A percentile compares a stretch with the other conserved stretches of the same genome.
phyloP scores from a whole-genome alignment of 2,888 invertebrate species.

The Neoscelio sp. region DNA sequence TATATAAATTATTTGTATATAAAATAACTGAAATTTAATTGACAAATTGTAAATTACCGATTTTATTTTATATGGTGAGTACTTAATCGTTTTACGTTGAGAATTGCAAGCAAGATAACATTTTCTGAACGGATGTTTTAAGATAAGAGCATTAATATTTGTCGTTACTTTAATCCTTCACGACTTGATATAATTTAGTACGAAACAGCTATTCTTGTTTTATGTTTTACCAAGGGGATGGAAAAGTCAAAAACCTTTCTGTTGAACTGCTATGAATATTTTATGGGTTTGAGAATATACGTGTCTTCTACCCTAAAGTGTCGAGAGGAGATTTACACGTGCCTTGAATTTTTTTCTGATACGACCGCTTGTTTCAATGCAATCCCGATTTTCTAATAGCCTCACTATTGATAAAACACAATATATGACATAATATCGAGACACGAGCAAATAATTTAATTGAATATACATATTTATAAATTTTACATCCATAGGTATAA shows the following conservation, averaged over 20 bases:
- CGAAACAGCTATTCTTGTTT: background rate
- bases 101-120: too few species aligned
- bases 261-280: conserved; percentile 27
- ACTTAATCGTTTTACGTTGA: too few species aligned
- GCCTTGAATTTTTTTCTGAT: conserved; percentile 14
- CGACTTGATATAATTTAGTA: background rate
- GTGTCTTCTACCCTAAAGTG: conserved; percentile 15
- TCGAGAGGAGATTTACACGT: conserved; percentile 23
- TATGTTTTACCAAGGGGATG: conserved; percentile 15
- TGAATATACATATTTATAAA: background rate
- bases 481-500: background rate
- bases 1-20: too few species aligned
- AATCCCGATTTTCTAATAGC: conserved; percentile 8
- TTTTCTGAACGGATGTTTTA: too few species aligned
- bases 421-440: conserved; percentile 8
- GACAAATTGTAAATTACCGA: too few species aligned
- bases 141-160: background rate
- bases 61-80: too few species aligned
- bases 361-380: conserved; percentile 2
- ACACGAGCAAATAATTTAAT: background rate
- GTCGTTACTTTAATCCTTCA: background rate
- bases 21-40: too few species aligned
- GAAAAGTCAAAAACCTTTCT: conserved; percentile 27
- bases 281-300: conserved; percentile 29
- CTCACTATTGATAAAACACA: conserved; percentile 2